A percentile compares a stretch with the other conserved stretches of the same genome.
Evolutionary conservation across 2,113 vertebrate genomes (phyloP).

Genomic region (Dipodomys spectabilis): DNA sequence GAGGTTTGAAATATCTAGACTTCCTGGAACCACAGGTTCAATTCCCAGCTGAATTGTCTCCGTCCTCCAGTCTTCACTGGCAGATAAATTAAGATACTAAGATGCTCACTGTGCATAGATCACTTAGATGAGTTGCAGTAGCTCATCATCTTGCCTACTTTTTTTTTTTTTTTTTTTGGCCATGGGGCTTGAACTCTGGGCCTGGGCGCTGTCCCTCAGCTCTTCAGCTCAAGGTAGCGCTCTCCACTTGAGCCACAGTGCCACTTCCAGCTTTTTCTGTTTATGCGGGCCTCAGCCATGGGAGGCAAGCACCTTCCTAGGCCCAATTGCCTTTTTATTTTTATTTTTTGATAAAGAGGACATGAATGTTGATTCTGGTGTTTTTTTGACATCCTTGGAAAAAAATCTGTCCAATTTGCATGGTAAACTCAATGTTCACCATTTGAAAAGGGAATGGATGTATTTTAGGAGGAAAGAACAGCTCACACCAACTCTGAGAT

Average conservation of each 20-base stretch:
- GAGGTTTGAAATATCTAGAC: conserved; percentile 80
- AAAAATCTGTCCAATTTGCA: conserved; percentile 14
- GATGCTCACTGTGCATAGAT: conserved; percentile 67
- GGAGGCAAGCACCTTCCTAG: too few species aligned
- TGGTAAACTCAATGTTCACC: neutral
- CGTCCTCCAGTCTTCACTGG: conserved; percentile 67
- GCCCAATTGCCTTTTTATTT: too few species aligned
- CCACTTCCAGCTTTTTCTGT: too few species aligned
- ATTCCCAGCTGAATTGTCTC: conserved; percentile 76
- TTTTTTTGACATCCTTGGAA: conserved; percentile 26
- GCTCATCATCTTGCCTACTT: conserved; percentile 47
- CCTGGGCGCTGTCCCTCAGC: too few species aligned
- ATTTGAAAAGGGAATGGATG: neutral
- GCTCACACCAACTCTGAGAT: neutral
- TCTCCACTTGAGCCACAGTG: too few species aligned
- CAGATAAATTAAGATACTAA: conserved; percentile 76
- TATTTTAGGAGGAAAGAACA: neutral
- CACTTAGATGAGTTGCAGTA: conserved; percentile 48
- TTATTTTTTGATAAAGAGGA: neutral
- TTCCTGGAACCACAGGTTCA: conserved; percentile 82
- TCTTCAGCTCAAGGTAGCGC: too few species aligned
- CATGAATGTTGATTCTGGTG: conserved; percentile 45
- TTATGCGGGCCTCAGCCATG: too few species aligned
- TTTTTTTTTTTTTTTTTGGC: neutral
- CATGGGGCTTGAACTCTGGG: too few species aligned